phyloP scores from a whole-genome alignment of 1,140 invertebrate genomes.

The Helicoverpa zea region DNA sequence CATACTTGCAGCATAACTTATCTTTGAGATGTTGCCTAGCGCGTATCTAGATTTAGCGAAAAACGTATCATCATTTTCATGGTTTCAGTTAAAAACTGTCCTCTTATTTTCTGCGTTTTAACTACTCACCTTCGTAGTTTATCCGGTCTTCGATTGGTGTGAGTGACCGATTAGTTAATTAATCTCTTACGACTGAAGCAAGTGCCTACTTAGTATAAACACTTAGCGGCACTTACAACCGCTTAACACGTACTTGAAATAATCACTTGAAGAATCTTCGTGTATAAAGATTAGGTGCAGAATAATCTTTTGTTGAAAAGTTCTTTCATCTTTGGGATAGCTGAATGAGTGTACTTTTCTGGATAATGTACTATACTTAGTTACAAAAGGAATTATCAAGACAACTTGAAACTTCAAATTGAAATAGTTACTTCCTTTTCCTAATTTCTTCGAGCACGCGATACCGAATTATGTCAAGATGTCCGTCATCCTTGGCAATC shows the following conservation, averaged over 20 bases:
- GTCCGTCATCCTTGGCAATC: slow-evolving; percentile 29
- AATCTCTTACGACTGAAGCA: neutral
- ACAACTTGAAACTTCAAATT: neutral
- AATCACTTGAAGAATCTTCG: neutral
- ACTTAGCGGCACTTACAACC: neutral
- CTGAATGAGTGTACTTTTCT: neutral
- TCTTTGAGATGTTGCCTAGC: too few species aligned
- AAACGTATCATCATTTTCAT: too few species aligned
- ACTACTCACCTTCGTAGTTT: neutral
- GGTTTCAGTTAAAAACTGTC: too few species aligned
- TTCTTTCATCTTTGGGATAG: neutral
- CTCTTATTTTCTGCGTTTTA: too few species aligned
- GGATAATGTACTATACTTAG: too few species aligned
- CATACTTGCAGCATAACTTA: too few species aligned
- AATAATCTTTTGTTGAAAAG: neutral
- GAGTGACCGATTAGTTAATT: neutral
- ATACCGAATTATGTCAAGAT: slow-evolving; percentile 23
- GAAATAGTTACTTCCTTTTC: neutral
- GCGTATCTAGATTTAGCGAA: too few species aligned
- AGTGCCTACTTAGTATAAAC: neutral
- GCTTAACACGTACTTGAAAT: neutral
- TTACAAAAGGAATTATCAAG: too few species aligned
- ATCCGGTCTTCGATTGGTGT: neutral
- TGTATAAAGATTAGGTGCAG: neutral
- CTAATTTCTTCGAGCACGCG: neutral